Evolutionary conservation across 2,797 vertebrate species (phyloP), one percentile per base, ranked within the genome.

Genomic region (Sandelia bainsii): DNA sequence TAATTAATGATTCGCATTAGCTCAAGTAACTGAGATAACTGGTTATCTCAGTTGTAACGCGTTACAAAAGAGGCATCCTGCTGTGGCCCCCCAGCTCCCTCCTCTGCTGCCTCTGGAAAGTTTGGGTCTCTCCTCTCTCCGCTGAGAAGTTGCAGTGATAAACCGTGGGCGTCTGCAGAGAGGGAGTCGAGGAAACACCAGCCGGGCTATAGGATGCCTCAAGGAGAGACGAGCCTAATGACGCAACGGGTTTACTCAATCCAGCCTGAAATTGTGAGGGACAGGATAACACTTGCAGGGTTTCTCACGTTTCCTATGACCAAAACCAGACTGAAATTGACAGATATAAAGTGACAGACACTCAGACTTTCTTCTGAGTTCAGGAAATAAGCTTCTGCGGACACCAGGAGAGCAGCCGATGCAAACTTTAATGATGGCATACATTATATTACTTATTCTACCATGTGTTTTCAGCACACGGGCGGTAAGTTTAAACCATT

Each of bases 241-340:
- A 93, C 93, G 92, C 91, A 91, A 84, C 74, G 44, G 60, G 56
- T 88, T 91, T 82, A 90, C 89, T 87, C 87, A 89, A 82, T 44
- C 12, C 78, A 22, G 71, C 75, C 42, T 58, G 53, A 76, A 25
- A 60, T 68, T 42, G 79, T 67, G 71, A 63, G 69, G 80, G 74
- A 90, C 92, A 85, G 84, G 92, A 91, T 61, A 67, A 70, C 62
- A 91, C 89, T 69, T 83, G 90, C 81, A 86, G 81, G 77, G 66
- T 87, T 85, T 87, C 83, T 81, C 82, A 77, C 63, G 72, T 83
- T 62, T 90, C 85, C 79, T 57, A 70, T 88, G 90, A 89, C 76
- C 64, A 84, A 70, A 72, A 73, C 70, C 80, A 20, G 70, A 2
- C 74, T 39, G 78, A 45, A 66, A 49, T 74, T 77, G 57, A 82